A percentile compares a stretch with the other conserved stretches of the same genome.
These are phyloP conservation scores for Malurus leucopterus DNA, from an alignment of 2,797 vertebrate genomes.

Conservation along the genomic window DNA sequence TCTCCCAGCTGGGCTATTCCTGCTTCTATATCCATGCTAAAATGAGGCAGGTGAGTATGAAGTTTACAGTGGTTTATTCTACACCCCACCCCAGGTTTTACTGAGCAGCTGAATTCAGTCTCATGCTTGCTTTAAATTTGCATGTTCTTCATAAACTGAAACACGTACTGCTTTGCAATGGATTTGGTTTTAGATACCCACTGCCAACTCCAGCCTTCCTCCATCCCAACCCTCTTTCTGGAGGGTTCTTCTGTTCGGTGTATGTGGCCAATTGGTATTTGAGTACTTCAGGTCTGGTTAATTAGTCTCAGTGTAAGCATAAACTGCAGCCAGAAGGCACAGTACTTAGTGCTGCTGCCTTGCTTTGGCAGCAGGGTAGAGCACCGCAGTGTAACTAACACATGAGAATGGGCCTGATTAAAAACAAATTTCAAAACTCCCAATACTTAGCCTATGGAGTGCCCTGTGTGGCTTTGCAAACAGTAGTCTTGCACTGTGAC, in stretches of 20 bases:
- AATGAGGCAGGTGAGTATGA: conserved; percentile 94
- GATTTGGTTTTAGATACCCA: background rate
- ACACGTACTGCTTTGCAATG: background rate
- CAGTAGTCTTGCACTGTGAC: background rate
- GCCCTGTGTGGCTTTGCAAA: background rate
- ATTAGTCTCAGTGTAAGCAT: background rate
- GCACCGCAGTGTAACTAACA: background rate
- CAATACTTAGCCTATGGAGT: accelerated
- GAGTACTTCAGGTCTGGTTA: background rate
- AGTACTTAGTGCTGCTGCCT: background rate
- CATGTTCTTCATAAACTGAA: background rate
- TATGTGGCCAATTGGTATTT: background rate
- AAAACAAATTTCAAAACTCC: accelerated
- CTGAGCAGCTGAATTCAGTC: background rate
- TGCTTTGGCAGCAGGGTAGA: background rate
- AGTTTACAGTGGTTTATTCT: background rate
- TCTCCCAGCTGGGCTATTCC: conserved; percentile 97
- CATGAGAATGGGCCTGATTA: background rate
- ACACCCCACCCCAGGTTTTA: background rate
- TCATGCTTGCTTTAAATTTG: background rate
- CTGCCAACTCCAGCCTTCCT: background rate
- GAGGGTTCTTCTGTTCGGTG: background rate
- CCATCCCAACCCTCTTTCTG: background rate
- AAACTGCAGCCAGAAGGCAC: background rate
- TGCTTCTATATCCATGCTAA: conserved; percentile 99